A percentile compares a stretch with the other conserved stretches of the same genome.
Conservation (phyloP, 2,113 vertebrate species). For the Cryptomyrus ogoouensis region DNA sequence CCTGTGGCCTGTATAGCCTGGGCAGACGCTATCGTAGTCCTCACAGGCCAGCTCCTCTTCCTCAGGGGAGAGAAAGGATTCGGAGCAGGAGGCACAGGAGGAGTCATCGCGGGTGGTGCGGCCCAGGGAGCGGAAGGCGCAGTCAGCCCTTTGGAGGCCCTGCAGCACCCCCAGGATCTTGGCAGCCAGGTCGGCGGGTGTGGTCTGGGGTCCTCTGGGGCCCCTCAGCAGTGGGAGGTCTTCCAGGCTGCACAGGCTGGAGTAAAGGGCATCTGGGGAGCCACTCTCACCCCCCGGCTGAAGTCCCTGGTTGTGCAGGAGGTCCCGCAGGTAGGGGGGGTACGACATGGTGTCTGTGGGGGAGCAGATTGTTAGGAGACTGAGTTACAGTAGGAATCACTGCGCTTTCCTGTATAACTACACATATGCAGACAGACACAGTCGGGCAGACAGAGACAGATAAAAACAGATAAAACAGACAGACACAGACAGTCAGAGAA, state of each 20-base stretch:
- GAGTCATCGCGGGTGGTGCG: conserved; percentile 70
- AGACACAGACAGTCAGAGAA: neutral
- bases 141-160: conserved; percentile 72
- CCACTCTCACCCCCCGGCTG: conserved; percentile 69
- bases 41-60: conserved; percentile 78
- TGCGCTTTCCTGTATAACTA: neutral
- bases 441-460: neutral
- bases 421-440: neutral
- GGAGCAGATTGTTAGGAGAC: neutral
- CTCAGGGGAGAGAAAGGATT: conserved; percentile 81
- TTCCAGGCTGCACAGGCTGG: conserved; percentile 92
- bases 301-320: conserved; percentile 75
- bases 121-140: conserved; percentile 74
- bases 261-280: conserved; percentile 88
- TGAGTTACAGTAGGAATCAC: neutral
- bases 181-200: conserved; percentile 74
- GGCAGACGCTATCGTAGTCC: conserved; percentile 64
- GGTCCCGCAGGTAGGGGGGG: conserved; percentile 74
- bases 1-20: conserved; percentile 56
- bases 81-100: conserved; percentile 76
- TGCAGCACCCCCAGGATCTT: conserved; percentile 80
- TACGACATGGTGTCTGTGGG: conserved; percentile 55
- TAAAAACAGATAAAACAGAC: neutral
- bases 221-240: conserved; percentile 72
- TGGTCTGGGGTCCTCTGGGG: conserved; percentile 56